phyloP scores from a whole-genome alignment of 1,140 invertebrate species.

The Drosophila burlai region DNA sequence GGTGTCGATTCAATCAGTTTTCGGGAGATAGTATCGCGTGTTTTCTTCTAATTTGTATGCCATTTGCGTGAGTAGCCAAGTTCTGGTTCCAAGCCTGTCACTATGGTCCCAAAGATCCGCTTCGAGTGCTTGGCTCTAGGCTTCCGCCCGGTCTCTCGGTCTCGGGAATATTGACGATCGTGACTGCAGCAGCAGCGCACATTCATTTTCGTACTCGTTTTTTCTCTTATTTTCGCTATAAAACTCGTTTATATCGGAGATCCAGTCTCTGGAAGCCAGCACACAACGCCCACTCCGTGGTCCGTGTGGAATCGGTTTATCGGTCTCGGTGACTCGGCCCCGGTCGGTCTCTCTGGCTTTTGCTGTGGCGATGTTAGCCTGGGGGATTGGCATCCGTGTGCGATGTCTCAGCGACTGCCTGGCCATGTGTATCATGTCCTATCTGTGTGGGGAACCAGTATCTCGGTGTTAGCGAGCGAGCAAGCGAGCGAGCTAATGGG shows the following conservation, averaged over 20 bases:
- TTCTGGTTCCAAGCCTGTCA: constrained; percentile 16
- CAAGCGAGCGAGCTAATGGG: constrained; percentile 6
- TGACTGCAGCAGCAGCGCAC: constrained; percentile 42
- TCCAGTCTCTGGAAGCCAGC: constrained; percentile 28
- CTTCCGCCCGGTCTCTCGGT: constrained; percentile 22
- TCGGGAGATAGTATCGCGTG: constrained; percentile 35
- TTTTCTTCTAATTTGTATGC: constrained; percentile 60
- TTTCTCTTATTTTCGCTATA: constrained; percentile 37
- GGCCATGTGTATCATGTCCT: constrained; percentile 18
- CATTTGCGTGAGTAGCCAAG: constrained; percentile 45
- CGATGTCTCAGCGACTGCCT: constrained; percentile 10
- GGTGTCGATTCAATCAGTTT: not conserved
- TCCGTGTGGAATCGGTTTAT: constrained; percentile 43
- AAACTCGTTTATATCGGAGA: constrained; percentile 67
- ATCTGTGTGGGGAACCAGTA: constrained; percentile 24
- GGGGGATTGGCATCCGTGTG: constrained; percentile 46
- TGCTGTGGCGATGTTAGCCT: constrained; percentile 9
- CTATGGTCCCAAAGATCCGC: constrained; percentile 30
- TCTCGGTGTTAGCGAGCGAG: constrained; percentile 3
- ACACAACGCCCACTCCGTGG: constrained; percentile 58
- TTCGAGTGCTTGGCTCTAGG: constrained; percentile 28
- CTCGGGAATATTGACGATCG: constrained; percentile 55
- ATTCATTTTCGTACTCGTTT: constrained; percentile 32
- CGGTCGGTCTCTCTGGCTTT: constrained; percentile 25
- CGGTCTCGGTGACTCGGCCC: constrained; percentile 23